These are phyloP conservation scores for Carlito syrichta DNA, from an alignment of 2,113 vertebrate genomes.

Conservation along the genomic window DNA sequence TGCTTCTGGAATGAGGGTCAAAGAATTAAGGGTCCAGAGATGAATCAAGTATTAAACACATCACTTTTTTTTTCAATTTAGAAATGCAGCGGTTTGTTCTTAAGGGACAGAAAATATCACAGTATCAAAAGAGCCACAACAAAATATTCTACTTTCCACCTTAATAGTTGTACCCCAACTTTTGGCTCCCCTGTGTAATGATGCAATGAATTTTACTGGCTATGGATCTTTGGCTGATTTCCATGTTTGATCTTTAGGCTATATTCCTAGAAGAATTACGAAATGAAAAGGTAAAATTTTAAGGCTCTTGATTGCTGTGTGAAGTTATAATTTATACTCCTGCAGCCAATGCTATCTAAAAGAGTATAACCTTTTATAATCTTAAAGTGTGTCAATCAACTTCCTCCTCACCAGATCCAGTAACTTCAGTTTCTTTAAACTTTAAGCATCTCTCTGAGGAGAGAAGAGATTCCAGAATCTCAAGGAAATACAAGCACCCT, in stretches of 20 bases:
- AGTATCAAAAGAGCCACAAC: not conserved
- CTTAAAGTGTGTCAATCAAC: not conserved
- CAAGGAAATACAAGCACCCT: not conserved
- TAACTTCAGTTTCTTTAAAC: slow-evolving; percentile 12
- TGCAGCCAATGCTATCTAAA: not conserved
- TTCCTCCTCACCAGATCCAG: not conserved
- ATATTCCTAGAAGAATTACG: slow-evolving; percentile 26
- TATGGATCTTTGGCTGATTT: not conserved
- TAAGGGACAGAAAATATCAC: not conserved
- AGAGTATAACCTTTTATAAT: not conserved
- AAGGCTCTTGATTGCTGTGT: not conserved
- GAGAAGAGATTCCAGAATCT: not conserved
- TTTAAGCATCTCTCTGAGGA: not conserved
- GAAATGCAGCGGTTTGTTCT: slow-evolving; percentile 27
- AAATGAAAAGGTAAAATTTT: slow-evolving; percentile 13
- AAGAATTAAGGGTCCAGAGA: not conserved
- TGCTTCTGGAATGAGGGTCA: not conserved
- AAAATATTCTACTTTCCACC: not conserved
- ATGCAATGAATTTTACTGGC: not conserved
- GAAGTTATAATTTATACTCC: not conserved
- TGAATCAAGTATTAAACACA: not conserved
- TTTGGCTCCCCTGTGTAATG: not conserved
- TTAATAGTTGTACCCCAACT: not conserved
- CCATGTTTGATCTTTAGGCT: not conserved
- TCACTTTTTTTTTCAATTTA: not conserved